These are phyloP conservation scores for Eupithecia vulgata DNA, from an alignment of 2,888 invertebrate genomes.

Conservation along the genomic window DNA sequence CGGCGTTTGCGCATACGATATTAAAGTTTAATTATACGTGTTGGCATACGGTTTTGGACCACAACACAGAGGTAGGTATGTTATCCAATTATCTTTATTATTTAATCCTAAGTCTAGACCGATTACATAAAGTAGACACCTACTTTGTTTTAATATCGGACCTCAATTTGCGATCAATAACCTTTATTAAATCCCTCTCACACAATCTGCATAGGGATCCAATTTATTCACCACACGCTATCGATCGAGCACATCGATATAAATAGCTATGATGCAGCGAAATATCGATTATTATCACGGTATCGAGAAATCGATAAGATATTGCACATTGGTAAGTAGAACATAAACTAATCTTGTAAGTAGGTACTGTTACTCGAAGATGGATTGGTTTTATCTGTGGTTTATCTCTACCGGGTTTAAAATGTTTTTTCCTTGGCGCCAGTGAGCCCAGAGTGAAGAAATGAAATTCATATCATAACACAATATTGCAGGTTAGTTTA, in stretches of 20 bases:
- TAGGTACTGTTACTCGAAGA: slow-evolving; percentile 7
- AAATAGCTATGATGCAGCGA: slow-evolving; percentile 47
- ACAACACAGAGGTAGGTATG: background rate
- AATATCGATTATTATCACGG: slow-evolving; percentile 47
- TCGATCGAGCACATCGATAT: slow-evolving; percentile 53
- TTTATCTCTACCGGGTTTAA: background rate
- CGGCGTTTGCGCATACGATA: no score
- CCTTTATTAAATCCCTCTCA: slow-evolving; percentile 4
- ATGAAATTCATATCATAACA: no score
- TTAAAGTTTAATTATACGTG: no score
- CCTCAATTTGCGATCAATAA: slow-evolving; percentile 2
- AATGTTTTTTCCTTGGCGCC: background rate
- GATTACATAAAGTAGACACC: background rate
- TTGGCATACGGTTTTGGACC: background rate
- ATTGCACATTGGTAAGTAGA: slow-evolving; percentile 34
- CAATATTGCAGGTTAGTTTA: no score
- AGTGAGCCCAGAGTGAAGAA: background rate
- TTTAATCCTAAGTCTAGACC: background rate
- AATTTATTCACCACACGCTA: background rate
- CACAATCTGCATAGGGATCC: slow-evolving; percentile 2
- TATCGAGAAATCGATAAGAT: slow-evolving; percentile 52
- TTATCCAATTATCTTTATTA: background rate
- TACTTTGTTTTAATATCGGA: background rate
- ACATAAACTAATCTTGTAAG: slow-evolving; percentile 21
- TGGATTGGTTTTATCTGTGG: slow-evolving; percentile 3